Evolutionary conservation across 2,888 invertebrate species (phyloP), one percentile per base, ranked within the genome.

Genomic region (Carabus problematicus): DNA sequence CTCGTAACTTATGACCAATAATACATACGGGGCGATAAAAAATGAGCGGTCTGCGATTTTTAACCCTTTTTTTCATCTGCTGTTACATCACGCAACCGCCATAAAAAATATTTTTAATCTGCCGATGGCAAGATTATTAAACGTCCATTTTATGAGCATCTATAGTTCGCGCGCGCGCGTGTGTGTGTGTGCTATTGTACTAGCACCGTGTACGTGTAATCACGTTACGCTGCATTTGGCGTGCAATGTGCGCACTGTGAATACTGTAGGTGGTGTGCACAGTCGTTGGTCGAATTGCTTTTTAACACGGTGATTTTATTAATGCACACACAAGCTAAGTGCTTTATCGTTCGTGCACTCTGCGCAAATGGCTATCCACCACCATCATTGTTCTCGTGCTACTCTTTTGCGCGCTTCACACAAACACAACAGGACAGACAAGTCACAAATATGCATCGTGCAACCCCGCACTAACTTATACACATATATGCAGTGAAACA

Each of bases 271-370:
- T 39, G 58, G 39, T 29, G 49, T 55, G 29, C n/a, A 6, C 8
- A 14, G 18, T 45, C 59, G 59, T 47, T 47, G 59, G 49, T 59
- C 40, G 52, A 59, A 66, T 66, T 66, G 66, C 59, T 66, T 66
- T 66, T 66, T 66, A 66, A 66, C 66, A 66, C 59, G 59, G n/a
- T 66, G 66, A 66, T 66, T 66, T 66, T 66, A 66, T 66, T 66
- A 66, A 66, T 66, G 66, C 59, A 66, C 66, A 66, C 66, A 66
- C 49, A 41, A 52, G 18, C 59, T 59, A 66, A 66, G 66, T 66
- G 59, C 66, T 66, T 66, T 66, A 66, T 66, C 66, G 66, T 18
- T 66, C 42, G 52, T 66, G 66, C 66, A 66, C 66, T 58, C 52
- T 66, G 59, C 59, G 59, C 45, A 59, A 66, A 52, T 56, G 56